Evolutionary conservation across 2,113 vertebrate genomes (phyloP).

Genomic region (Smithornis capensis): DNA sequence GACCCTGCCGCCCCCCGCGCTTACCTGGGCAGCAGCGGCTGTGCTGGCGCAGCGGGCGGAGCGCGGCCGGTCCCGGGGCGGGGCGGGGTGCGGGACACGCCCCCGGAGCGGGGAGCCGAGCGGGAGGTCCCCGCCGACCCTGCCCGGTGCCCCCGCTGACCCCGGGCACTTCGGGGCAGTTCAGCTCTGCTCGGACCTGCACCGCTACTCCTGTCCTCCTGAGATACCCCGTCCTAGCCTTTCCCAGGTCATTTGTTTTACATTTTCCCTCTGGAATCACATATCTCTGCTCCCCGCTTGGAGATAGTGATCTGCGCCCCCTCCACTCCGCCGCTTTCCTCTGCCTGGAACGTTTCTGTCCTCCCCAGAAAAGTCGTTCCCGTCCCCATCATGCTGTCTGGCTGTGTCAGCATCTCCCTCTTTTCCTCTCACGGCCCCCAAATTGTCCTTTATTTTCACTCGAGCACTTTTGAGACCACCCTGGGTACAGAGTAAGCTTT

Average conservation of each 20-base stretch:
- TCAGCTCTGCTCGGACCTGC: no score
- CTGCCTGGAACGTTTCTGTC: background rate
- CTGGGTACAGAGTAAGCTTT: background rate
- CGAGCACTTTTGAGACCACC: background rate
- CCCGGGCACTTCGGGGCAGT: fast-evolving
- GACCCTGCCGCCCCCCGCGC: background rate
- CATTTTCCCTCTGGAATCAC: background rate
- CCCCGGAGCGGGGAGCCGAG: background rate
- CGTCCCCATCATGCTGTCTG: background rate
- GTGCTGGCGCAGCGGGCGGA: background rate
- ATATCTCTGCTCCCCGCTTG: background rate
- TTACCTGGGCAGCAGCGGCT: background rate
- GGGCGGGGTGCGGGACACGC: background rate
- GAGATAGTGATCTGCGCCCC: background rate
- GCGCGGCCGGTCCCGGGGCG: background rate
- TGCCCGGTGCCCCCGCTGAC: fast-evolving
- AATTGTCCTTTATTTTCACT: background rate
- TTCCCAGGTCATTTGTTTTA: background rate
- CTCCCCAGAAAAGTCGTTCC: background rate
- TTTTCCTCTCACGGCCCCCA: background rate
- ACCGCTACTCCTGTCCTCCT: background rate
- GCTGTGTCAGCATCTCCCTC: background rate
- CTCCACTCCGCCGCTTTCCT: background rate
- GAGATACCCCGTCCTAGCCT: background rate
- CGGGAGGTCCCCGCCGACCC: no score